Evolutionary conservation across 2,888 invertebrate species (phyloP).

Genomic region (Pocota personata): DNA sequence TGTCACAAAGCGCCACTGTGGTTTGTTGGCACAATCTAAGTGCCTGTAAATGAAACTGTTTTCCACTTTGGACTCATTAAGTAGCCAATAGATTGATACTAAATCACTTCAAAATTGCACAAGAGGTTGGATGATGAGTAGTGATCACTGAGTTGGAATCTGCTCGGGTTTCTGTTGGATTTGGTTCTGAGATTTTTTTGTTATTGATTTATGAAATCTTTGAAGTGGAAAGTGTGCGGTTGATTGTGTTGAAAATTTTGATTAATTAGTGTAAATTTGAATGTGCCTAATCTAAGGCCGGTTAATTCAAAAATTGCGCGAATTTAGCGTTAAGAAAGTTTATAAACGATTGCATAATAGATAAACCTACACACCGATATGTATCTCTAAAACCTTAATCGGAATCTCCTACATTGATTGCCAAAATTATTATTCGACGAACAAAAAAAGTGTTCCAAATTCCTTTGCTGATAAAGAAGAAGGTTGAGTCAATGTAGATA

Average conservation of each 20-base stretch:
- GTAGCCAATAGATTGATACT: slow-evolving; percentile 27
- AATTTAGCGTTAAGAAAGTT: not conserved
- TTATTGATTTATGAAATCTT: slow-evolving; percentile 16
- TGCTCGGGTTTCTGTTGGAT: slow-evolving; percentile 15
- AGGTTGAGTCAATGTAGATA: slow-evolving; percentile 20
- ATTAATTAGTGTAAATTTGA: not conserved
- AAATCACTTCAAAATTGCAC: slow-evolving; percentile 19
- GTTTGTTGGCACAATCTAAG: slow-evolving; percentile 17
- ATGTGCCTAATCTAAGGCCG: not conserved
- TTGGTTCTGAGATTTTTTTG: not conserved
- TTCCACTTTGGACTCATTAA: slow-evolving; percentile 26
- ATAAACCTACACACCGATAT: not conserved
- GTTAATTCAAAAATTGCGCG: not conserved
- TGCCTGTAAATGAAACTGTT: slow-evolving; percentile 47
- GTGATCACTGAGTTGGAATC: slow-evolving; percentile 19
- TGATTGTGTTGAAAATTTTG: not conserved
- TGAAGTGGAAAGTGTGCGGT: not conserved
- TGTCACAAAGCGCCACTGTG: slow-evolving; percentile 27
- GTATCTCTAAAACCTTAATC: not conserved
- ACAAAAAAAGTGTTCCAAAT: slow-evolving; percentile 2
- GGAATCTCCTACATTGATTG: not conserved
- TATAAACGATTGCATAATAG: not conserved
- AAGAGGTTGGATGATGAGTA: slow-evolving; percentile 30
- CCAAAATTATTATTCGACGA: not conserved
- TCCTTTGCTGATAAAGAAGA: slow-evolving; percentile 40